phyloP scores from a whole-genome alignment of 2,113 vertebrate genomes.

The Himantopus leucocephalus region DNA sequence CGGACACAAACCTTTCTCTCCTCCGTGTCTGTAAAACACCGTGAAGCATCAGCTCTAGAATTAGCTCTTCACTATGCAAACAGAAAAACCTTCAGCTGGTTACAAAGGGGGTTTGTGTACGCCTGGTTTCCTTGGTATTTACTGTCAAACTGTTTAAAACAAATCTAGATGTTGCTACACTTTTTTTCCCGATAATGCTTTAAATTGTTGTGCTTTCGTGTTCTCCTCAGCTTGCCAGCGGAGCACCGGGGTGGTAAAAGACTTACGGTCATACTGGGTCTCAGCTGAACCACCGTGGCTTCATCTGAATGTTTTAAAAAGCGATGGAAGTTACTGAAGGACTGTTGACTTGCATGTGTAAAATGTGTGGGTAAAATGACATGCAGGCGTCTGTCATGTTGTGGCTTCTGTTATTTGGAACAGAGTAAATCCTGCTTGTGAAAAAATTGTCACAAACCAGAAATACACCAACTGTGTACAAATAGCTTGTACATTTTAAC shows the following conservation, averaged over 20 bases:
- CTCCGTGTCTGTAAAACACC: neutral
- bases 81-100: neutral
- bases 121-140: neutral
- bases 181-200: neutral
- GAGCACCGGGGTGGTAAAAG: neutral
- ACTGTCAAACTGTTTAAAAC: neutral
- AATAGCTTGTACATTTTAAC: neutral
- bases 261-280: neutral
- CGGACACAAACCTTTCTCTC: neutral
- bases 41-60: neutral
- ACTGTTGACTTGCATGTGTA: neutral
- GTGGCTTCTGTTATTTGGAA: conserved; percentile 43
- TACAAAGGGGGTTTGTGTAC: neutral
- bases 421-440: conserved; percentile 30
- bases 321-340: neutral
- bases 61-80: conserved; percentile 50
- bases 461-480: neutral
- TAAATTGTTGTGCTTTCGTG: neutral
- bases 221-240: neutral
- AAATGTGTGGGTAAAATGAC: neutral
- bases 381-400: neutral
- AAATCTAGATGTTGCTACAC: neutral
- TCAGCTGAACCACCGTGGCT: neutral
- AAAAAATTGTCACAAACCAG: neutral
- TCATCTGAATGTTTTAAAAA: neutral